These are phyloP conservation scores for Darevskia nairensis DNA, from an alignment of 2,797 vertebrate genomes.

Conservation along the genomic window DNA sequence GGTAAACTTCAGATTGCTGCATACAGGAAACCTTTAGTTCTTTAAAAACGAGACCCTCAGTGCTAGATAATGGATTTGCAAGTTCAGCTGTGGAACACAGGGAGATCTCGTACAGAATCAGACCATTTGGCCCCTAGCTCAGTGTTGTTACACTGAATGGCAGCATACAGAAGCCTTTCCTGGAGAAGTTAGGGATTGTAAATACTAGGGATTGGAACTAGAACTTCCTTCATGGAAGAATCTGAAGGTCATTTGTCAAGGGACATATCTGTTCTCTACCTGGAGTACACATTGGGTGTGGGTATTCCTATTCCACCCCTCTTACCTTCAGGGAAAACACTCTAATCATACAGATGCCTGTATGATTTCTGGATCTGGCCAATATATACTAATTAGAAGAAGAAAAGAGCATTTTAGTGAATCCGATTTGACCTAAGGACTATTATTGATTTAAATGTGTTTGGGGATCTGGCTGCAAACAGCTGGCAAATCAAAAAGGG, in stretches of 20 bases:
- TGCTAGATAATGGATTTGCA: fast-evolving
- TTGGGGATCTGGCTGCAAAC: neutral
- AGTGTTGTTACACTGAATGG: too few relatives aligned
- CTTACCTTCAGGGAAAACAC: neutral
- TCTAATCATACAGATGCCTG: neutral
- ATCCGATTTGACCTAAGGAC: neutral
- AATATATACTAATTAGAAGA: neutral
- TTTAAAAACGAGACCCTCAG: neutral
- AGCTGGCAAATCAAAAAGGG: neutral
- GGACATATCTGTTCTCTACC: too few relatives aligned
- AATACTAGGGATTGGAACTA: too few relatives aligned
- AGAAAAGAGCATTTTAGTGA: neutral
- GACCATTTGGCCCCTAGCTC: too few relatives aligned
- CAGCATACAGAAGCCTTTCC: too few relatives aligned
- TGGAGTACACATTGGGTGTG: neutral
- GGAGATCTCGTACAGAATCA: neutral
- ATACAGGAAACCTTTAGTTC: neutral
- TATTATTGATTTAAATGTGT: neutral
- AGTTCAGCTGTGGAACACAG: constrained; percentile 1
- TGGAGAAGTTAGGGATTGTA: too few relatives aligned
- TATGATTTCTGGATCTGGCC: neutral
- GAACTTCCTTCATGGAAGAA: neutral
- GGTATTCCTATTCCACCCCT: neutral
- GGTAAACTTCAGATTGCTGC: neutral
- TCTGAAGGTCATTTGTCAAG: neutral